Percentiles rank a stretch among this genome's conserved stretches.
These are phyloP conservation scores for Catamblyrhynchus diadema DNA, from an alignment of 2,797 vertebrate genomes.

Conservation along the genomic window DNA sequence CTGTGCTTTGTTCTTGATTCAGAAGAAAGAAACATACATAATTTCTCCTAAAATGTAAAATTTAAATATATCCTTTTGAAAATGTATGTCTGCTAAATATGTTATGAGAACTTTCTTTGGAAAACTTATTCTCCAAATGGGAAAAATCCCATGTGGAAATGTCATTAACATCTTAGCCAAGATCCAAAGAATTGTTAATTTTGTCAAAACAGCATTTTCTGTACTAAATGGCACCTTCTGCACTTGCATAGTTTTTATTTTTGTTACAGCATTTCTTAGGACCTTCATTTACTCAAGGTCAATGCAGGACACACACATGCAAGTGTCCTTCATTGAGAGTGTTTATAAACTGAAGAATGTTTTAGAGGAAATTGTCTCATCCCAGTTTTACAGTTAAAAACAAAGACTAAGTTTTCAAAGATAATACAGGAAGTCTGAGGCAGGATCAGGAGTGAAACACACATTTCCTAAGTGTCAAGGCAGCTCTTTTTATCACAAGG, in stretches of 20 bases:
- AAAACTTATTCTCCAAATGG: background rate
- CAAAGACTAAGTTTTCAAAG: background rate
- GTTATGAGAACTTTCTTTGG: background rate
- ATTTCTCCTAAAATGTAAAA: background rate
- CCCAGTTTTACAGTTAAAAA: background rate
- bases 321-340: background rate
- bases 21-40: background rate
- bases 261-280: background rate
- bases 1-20: background rate
- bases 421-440: background rate
- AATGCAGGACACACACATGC: background rate
- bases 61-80: background rate
- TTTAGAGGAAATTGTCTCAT: constrained; percentile 10
- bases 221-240: background rate
- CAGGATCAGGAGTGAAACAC: background rate
- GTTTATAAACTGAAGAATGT: background rate
- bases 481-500: background rate
- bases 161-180: background rate
- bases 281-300: background rate
- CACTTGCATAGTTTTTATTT: background rate
- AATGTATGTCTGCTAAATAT: background rate
- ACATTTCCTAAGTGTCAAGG: background rate
- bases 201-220: background rate
- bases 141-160: background rate
- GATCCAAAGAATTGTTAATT: background rate